Conservation (phyloP, 2,113 vertebrate genomes). For the Ovis canadensis region DNA sequence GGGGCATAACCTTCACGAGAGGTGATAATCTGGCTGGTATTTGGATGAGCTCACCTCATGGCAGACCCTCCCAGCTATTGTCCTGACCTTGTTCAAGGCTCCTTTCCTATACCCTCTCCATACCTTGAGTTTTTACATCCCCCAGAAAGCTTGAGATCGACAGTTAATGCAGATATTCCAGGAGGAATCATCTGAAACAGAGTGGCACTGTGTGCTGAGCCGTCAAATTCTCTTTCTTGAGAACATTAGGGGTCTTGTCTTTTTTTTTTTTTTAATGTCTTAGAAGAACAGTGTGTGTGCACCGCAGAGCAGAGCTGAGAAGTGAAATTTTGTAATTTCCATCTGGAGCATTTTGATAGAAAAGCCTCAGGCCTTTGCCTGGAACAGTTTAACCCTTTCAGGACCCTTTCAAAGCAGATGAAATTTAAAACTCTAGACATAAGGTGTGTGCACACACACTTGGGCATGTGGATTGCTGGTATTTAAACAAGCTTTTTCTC, state of each 20-base stretch:
- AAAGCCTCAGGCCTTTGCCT: slow-evolving; percentile 67
- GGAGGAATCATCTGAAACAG: not conserved
- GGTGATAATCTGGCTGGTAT: not conserved
- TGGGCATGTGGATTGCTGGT: slow-evolving; percentile 49
- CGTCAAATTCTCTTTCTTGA: slow-evolving; percentile 58
- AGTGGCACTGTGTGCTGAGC: slow-evolving; percentile 3
- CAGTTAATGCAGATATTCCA: not conserved
- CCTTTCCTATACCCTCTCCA: not conserved
- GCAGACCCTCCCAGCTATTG: not conserved
- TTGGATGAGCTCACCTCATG: not conserved
- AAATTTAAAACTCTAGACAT: slow-evolving; percentile 59
- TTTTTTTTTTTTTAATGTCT: slow-evolving; percentile 40
- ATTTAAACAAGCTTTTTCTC: slow-evolving; percentile 64
- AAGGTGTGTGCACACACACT: slow-evolving; percentile 16
- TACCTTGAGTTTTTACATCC: slow-evolving; percentile 19
- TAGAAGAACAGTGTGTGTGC: slow-evolving; percentile 32
- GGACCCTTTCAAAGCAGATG: slow-evolving; percentile 62
- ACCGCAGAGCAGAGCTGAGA: slow-evolving; percentile 56
- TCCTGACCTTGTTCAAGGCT: not conserved
- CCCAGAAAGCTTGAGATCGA: not conserved
- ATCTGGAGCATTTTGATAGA: slow-evolving; percentile 76
- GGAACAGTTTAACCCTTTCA: slow-evolving; percentile 72
- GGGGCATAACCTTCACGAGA: not conserved
- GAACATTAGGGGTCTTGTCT: slow-evolving; percentile 38
- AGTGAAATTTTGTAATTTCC: slow-evolving; percentile 69